These are phyloP conservation scores for Pharmacophagus antenor DNA, from an alignment of 2,888 invertebrate genomes.

Conservation along the genomic window DNA sequence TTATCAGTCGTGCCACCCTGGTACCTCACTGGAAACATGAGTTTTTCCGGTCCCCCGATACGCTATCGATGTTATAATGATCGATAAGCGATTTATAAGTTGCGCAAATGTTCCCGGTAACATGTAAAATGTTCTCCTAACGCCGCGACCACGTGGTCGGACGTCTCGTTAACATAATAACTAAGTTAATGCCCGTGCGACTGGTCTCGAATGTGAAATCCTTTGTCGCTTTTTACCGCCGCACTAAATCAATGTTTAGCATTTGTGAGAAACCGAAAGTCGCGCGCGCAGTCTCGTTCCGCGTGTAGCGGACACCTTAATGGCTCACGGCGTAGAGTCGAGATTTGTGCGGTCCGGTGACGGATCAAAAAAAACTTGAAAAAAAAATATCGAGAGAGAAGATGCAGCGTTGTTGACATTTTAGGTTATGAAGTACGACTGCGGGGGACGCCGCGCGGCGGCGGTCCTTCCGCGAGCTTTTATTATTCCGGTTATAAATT, in stretches of 20 bases:
- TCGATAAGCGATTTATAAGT: constrained; percentile 37
- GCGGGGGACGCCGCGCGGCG: constrained; percentile 35
- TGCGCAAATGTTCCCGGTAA: constrained; percentile 41
- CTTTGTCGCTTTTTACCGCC: constrained; percentile 54
- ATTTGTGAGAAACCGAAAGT: constrained; percentile 81
- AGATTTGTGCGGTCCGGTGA: constrained; percentile 29
- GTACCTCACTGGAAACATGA: constrained; percentile 62
- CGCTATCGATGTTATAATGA: constrained; percentile 7
- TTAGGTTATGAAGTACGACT: constrained; percentile 37
- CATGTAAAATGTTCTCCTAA: constrained; percentile 55
- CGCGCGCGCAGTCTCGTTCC: constrained; percentile 33
- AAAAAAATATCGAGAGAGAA: constrained; percentile 34
- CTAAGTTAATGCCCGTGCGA: constrained; percentile 51
- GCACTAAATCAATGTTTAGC: constrained; percentile 58
- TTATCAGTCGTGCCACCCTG: constrained; percentile 74
- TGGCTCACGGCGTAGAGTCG: not conserved
- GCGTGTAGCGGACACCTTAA: not conserved
- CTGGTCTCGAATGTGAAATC: constrained; percentile 55
- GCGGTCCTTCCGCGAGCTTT: constrained; percentile 64
- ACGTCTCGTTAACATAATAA: constrained; percentile 70
- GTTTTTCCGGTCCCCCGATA: constrained; percentile 75
- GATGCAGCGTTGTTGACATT: constrained; percentile 55
- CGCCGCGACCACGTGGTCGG: constrained; percentile 53
- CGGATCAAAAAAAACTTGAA: constrained; percentile 37
- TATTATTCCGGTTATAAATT: constrained; percentile 77